These are phyloP conservation scores for Apolygus lucorum DNA, from an alignment of 1,140 invertebrate genomes.

Conservation along the genomic window DNA sequence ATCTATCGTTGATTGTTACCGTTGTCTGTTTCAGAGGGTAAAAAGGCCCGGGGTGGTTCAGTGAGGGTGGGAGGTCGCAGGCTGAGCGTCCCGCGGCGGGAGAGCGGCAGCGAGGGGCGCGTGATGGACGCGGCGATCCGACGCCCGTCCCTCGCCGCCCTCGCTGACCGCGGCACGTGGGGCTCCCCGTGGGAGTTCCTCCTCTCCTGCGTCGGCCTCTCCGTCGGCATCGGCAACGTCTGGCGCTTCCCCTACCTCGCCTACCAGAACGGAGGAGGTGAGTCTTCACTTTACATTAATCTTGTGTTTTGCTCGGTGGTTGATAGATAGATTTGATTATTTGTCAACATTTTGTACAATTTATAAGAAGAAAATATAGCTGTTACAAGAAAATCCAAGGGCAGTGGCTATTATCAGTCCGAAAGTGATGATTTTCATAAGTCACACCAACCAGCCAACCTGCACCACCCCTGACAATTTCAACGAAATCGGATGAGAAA, in stretches of 20 bases:
- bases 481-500: too few relatives aligned
- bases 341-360: too few relatives aligned
- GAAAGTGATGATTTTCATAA: too few relatives aligned
- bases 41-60: slow-evolving; percentile 6
- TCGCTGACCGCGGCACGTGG: slow-evolving; percentile 55
- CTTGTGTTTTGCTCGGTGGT: neutral
- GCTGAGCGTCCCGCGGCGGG: slow-evolving; percentile 29
- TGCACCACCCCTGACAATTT: too few relatives aligned
- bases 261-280: slow-evolving; percentile 73
- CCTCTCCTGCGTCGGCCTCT: slow-evolving; percentile 68
- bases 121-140: slow-evolving; percentile 37
- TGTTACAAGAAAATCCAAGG: too few relatives aligned
- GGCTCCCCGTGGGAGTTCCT: slow-evolving; percentile 62
- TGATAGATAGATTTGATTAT: neutral
- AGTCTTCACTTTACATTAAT: too few relatives aligned
- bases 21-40: neutral
- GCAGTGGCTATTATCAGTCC: too few relatives aligned
- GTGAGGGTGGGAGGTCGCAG: slow-evolving; percentile 12
- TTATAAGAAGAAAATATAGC: too few relatives aligned
- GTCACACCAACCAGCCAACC: too few relatives aligned
- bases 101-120: slow-evolving; percentile 29
- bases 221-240: slow-evolving; percentile 78
- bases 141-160: slow-evolving; percentile 35
- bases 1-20: neutral
- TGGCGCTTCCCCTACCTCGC: slow-evolving; percentile 81